Conservation (phyloP, 2,113 vertebrate species). For the Myiozetetes cayanensis region DNA sequence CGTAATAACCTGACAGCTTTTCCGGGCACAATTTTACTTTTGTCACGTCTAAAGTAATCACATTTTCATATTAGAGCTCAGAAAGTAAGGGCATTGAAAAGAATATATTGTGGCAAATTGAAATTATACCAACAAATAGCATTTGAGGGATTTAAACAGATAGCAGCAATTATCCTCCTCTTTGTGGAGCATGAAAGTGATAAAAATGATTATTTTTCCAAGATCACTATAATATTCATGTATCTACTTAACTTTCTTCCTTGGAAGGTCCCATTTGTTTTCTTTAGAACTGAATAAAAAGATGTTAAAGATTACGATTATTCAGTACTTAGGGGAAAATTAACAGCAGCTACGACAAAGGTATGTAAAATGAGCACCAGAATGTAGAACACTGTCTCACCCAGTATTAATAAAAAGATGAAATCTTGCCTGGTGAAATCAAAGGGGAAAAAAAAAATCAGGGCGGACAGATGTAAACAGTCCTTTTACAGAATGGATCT, state of each 20-base stretch:
- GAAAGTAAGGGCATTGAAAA: not conserved
- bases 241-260: conserved; percentile 58
- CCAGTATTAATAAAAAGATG: not conserved
- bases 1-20: not conserved
- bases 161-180: conserved; percentile 39
- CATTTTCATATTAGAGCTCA: conserved; percentile 8
- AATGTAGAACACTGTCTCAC: not conserved
- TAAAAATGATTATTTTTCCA: conserved; percentile 54
- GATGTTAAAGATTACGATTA: conserved; percentile 58
- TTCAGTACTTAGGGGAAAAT: not conserved
- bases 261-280: conserved; percentile 62
- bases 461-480: not conserved
- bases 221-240: conserved; percentile 60
- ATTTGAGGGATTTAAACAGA: conserved; percentile 48
- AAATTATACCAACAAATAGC: conserved; percentile 31
- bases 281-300: conserved; percentile 56
- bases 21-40: not conserved
- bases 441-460: not conserved
- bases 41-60: conserved; percentile 10
- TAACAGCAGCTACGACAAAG: not conserved
- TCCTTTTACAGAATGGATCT: not conserved
- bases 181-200: conserved; percentile 43
- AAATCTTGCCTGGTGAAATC: not conserved
- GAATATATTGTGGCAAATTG: not conserved
- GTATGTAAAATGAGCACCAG: conserved; percentile 28